phyloP scores from a whole-genome alignment of 2,797 vertebrate species.

The Mus spretus region DNA sequence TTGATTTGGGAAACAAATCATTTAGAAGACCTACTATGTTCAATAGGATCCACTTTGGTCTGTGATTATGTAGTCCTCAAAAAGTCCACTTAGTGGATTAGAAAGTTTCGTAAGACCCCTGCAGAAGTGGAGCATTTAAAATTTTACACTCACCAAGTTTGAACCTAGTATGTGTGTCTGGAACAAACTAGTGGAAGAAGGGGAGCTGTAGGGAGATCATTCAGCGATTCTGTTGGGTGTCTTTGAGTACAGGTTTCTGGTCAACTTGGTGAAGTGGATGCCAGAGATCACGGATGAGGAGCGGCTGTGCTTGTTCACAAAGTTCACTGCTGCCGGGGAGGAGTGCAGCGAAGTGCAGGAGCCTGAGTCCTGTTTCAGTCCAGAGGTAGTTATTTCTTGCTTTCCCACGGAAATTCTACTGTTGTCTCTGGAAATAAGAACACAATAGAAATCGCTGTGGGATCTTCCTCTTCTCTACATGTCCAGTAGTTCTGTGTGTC shows the following conservation, averaged over 20 bases:
- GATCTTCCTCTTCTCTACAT: not conserved
- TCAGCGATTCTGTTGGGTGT: slow-evolving; percentile 1
- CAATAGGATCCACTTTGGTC: not conserved
- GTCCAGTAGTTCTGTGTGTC: not conserved
- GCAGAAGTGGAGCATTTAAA: slow-evolving; percentile 3
- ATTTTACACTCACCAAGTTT: not conserved
- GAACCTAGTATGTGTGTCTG: not conserved
- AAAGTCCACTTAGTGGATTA: not conserved
- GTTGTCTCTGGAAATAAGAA: not conserved
- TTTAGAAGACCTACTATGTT: slow-evolving; percentile 34
- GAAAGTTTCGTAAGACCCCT: slow-evolving; percentile 16
- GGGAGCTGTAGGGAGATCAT: not conserved
- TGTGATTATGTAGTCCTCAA: not conserved
- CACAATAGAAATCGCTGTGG: not conserved
- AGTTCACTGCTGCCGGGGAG: slow-evolving; percentile 58
- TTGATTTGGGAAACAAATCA: not conserved
- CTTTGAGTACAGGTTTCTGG: slow-evolving; percentile 79
- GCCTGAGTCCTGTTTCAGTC: slow-evolving; percentile 61
- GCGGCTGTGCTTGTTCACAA: not conserved
- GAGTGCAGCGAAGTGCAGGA: slow-evolving; percentile 54
- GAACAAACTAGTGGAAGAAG: not conserved
- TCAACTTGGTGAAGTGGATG: slow-evolving; percentile 81
- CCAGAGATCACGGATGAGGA: not conserved
- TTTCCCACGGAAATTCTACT: not conserved
- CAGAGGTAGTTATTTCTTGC: slow-evolving; percentile 74